Percentiles rank a stretch among this genome's conserved stretches.
Evolutionary conservation across 2,797 vertebrate genomes (phyloP).

Genomic region (Momotus momota): DNA sequence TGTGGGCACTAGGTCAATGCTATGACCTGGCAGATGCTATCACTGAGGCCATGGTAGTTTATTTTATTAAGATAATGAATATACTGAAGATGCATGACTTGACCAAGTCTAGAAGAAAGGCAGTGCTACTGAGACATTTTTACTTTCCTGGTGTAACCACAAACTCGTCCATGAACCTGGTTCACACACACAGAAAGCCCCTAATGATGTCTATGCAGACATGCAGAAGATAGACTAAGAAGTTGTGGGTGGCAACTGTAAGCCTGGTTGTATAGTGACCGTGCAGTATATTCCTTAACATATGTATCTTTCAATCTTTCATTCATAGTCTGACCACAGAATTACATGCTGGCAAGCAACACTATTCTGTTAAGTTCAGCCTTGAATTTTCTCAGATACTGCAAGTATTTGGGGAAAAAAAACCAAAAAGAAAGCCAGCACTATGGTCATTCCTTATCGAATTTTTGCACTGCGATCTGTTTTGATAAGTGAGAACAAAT

Average conservation of each 20-base stretch:
- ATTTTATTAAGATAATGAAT: not conserved
- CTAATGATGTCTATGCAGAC: accelerated
- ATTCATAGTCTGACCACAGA: not conserved
- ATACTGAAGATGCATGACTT: not conserved
- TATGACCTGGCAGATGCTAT: not conserved
- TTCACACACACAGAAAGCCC: not conserved
- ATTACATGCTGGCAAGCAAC: not conserved
- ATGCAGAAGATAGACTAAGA: not conserved
- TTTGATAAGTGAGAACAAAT: not conserved
- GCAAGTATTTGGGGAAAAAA: not conserved
- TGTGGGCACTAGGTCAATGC: not conserved
- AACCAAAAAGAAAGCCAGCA: not conserved
- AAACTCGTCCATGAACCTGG: not conserved
- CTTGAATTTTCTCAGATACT: not conserved
- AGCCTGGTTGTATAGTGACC: not conserved
- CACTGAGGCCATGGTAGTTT: not conserved
- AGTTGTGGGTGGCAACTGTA: not conserved
- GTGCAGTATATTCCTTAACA: not conserved
- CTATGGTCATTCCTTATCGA: not conserved
- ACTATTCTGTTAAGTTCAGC: not conserved
- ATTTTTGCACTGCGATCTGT: not conserved
- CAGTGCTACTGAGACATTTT: not conserved
- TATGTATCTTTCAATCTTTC: not conserved
- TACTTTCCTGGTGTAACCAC: not conserved
- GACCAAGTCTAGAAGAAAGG: not conserved